A percentile compares a stretch with the other conserved stretches of the same genome.
Conservation (phyloP, 2,113 vertebrate genomes). For the Indicator maculatus region DNA sequence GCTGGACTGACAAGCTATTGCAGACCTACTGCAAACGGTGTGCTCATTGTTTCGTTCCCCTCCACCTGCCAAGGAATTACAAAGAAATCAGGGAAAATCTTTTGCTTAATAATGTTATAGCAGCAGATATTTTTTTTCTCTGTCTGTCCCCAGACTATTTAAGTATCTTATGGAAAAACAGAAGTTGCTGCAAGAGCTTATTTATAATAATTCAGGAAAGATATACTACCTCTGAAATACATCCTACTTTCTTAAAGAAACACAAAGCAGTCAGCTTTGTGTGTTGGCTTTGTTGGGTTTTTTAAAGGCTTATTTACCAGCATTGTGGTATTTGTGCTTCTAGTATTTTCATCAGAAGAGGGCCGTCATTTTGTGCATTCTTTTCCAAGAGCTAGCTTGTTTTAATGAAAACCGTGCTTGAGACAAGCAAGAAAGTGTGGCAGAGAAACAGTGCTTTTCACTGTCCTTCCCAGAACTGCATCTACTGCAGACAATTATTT, state of each 20-base stretch:
- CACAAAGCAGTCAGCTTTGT: not conserved
- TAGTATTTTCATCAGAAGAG: not conserved
- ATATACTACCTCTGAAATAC: conserved; percentile 67
- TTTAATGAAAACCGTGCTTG: not conserved
- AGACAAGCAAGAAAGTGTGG: not conserved
- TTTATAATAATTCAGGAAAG: conserved; percentile 11
- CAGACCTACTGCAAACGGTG: not conserved
- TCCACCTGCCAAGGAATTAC: not conserved
- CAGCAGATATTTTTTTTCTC: not conserved
- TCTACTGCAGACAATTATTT: not conserved
- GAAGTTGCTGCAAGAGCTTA: not conserved
- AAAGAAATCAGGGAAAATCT: not conserved
- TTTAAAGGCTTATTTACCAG: not conserved
- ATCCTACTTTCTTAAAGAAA: conserved; percentile 40
- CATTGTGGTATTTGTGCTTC: not conserved
- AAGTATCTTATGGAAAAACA: not conserved
- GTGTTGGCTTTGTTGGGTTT: not conserved
- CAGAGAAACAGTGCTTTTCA: not conserved
- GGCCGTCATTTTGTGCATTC: not conserved
- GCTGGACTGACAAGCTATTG: not conserved
- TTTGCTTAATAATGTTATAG: not conserved
- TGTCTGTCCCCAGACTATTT: not conserved
- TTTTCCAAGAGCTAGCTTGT: not conserved
- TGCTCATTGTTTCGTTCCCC: not conserved
- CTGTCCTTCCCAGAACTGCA: not conserved